These are phyloP conservation scores for Propsilocerus akamusi DNA, from an alignment of 1,140 invertebrate genomes.

Conservation along the genomic window DNA sequence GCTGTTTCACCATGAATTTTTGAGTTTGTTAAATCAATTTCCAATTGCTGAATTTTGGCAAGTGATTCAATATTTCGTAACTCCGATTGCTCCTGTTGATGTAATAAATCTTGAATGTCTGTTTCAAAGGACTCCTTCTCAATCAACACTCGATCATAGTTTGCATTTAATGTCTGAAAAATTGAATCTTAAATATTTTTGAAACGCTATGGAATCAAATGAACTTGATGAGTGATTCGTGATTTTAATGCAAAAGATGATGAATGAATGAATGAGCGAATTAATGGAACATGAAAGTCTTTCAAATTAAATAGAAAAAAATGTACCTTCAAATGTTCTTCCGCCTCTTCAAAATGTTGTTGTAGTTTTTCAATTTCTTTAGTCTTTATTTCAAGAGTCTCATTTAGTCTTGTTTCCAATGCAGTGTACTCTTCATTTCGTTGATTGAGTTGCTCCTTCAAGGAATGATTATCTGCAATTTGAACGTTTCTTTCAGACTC, in stretches of 20 bases:
- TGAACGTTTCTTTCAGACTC: too few relatives aligned
- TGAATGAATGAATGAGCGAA: not conserved
- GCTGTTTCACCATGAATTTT: conserved; percentile 5
- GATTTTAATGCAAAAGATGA: not conserved
- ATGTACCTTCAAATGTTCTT: not conserved
- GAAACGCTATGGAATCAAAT: too few relatives aligned
- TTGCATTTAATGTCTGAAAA: conserved; percentile 24
- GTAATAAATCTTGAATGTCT: conserved; percentile 42
- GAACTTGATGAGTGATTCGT: conserved; percentile 8
- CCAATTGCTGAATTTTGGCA: conserved; percentile 2
- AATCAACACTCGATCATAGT: conserved; percentile 29
- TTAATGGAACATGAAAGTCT: not conserved
- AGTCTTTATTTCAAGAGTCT: not conserved
- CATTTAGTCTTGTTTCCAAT: conserved; percentile 15
- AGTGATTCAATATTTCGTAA: conserved; percentile 6
- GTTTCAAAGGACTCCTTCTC: conserved; percentile 40
- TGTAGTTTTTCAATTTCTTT: conserved; percentile 8
- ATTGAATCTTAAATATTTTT: conserved; percentile 5
- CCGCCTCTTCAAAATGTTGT: not conserved
- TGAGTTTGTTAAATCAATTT: not conserved
- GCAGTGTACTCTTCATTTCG: too few relatives aligned
- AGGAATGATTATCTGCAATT: too few relatives aligned
- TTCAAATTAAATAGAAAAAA: not conserved
- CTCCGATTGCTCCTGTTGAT: conserved; percentile 43
- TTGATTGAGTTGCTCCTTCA: too few relatives aligned